Percentiles rank a stretch among this genome's conserved stretches.
Conservation (phyloP, 2,113 vertebrate species). For the Lycocorax pyrrhopterus region DNA sequence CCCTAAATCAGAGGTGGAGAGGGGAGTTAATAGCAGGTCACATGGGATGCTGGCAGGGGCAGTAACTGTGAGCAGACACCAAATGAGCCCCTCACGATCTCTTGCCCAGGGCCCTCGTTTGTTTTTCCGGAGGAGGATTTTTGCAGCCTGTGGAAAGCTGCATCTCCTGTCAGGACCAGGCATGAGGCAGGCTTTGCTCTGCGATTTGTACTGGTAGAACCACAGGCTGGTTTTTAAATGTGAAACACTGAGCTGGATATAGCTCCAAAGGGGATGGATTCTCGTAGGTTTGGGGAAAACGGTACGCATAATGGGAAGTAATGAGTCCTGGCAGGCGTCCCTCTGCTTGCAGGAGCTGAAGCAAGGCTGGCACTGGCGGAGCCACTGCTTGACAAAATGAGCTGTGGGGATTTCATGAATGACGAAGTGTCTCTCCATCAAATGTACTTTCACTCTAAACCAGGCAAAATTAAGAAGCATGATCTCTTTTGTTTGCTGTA, state of each 20-base stretch:
- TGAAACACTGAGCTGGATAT: neutral
- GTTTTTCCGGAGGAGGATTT: neutral
- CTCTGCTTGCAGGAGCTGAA: neutral
- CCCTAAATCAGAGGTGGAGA: neutral
- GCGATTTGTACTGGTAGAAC: neutral
- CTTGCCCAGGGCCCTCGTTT: neutral
- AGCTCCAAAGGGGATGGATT: neutral
- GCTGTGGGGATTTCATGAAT: neutral
- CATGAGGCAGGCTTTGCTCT: neutral
- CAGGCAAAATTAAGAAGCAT: neutral
- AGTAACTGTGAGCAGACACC: neutral
- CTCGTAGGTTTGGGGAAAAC: neutral
- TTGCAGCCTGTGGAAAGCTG: neutral
- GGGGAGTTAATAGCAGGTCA: neutral
- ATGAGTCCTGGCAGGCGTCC: neutral
- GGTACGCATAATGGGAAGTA: neutral
- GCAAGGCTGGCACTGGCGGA: neutral
- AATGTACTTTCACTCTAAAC: neutral
- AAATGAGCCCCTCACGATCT: neutral
- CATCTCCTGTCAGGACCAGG: neutral
- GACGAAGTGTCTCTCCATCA: neutral
- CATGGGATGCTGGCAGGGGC: neutral
- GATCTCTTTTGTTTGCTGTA: neutral
- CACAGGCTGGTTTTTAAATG: neutral
- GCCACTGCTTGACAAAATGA: neutral